phyloP scores from a whole-genome alignment of 1,140 invertebrate genomes.

The Philaenus spumarius region DNA sequence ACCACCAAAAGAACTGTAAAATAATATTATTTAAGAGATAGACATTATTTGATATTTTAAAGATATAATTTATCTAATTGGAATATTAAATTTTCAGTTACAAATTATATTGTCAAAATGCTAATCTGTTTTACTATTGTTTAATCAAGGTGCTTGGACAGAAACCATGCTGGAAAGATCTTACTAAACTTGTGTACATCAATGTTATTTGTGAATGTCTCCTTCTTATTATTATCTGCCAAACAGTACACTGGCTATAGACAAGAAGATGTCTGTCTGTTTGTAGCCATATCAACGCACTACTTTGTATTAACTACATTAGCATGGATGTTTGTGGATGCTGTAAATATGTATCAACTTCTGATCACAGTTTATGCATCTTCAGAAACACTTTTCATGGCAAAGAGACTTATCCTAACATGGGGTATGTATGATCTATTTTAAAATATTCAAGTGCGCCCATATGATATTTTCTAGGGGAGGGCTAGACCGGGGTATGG shows the following conservation, averaged over 20 bases:
- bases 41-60: too few species aligned
- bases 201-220: constrained; percentile 43
- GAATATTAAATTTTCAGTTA: too few species aligned
- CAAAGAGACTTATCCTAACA: constrained; percentile 44
- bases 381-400: constrained; percentile 44
- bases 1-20: too few species aligned
- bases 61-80: too few species aligned
- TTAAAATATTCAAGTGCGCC: too few species aligned
- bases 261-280: constrained; percentile 12
- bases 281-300: constrained; percentile 27
- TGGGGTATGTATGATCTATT: constrained; percentile 48
- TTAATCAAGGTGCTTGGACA: constrained; percentile 41
- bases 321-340: constrained; percentile 49
- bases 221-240: constrained; percentile 41
- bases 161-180: constrained; percentile 48
- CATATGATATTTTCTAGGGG: too few species aligned
- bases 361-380: constrained; percentile 48
- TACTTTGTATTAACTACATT: constrained; percentile 38
- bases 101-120: too few species aligned
- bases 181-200: constrained; percentile 46
- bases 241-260: constrained; percentile 25
- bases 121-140: too few species aligned
- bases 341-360: constrained; percentile 48
- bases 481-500: too few species aligned
- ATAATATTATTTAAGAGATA: too few species aligned